phyloP scores from a whole-genome alignment of 2,888 invertebrate genomes.

The Notodonta dromedarius region DNA sequence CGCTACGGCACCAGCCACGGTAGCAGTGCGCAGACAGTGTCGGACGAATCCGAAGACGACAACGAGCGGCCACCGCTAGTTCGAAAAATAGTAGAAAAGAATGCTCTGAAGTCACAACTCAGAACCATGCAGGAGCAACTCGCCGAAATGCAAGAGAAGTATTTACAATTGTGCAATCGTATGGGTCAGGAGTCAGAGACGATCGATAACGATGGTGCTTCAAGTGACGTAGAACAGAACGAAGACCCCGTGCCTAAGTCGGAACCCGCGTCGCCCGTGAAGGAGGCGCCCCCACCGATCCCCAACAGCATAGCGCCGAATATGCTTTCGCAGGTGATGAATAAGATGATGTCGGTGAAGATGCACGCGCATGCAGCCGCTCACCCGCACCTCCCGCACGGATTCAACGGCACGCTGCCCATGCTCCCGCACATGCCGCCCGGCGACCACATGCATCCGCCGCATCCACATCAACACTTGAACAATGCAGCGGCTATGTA shows the following conservation, averaged over 20 bases:
- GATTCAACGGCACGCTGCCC: constrained; percentile 84
- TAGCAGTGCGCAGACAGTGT: constrained; percentile 75
- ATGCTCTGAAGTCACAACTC: constrained; percentile 93
- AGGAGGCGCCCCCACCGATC: constrained; percentile 79
- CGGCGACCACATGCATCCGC: constrained; percentile 80
- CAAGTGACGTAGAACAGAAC: constrained; percentile 87
- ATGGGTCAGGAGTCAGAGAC: constrained; percentile 92
- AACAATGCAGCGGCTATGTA: constrained; percentile 89
- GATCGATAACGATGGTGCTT: constrained; percentile 89
- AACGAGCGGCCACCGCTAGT: constrained; percentile 91
- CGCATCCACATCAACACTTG: constrained; percentile 84
- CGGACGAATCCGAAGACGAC: constrained; percentile 91
- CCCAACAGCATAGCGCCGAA: constrained; percentile 74
- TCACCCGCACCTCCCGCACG: constrained; percentile 84
- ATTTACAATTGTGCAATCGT: constrained; percentile 93
- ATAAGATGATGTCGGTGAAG: constrained; percentile 87
- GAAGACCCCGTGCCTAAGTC: constrained; percentile 81
- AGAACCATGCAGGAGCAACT: constrained; percentile 95
- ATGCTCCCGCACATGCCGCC: constrained; percentile 83
- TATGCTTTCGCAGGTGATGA: constrained; percentile 87
- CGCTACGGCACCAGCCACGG: constrained; percentile 81
- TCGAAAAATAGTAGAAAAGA: constrained; percentile 94
- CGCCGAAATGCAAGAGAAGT: constrained; percentile 96
- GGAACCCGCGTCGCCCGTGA: constrained; percentile 84
- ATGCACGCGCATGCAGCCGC: constrained; percentile 83